phyloP scores from a whole-genome alignment of 1,140 invertebrate species.

The Trypoxylus dichotomus region DNA sequence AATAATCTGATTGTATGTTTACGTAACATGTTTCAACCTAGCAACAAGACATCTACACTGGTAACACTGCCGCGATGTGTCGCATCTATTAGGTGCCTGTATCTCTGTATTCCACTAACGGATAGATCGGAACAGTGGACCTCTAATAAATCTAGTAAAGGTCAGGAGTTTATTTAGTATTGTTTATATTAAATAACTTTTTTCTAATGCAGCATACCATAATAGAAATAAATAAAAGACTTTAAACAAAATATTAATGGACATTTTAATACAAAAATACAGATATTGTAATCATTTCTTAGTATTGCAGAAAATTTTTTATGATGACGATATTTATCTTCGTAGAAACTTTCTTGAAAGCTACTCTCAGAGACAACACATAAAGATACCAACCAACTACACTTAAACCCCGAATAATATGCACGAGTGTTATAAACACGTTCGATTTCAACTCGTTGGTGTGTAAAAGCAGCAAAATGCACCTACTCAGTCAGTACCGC shows the following conservation, averaged over 20 bases:
- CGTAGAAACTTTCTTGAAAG: constrained; percentile 1
- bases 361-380: background rate
- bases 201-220: too few relatives aligned
- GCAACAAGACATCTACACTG: too few relatives aligned
- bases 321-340: background rate
- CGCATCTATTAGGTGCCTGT: too few relatives aligned
- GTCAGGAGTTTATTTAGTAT: too few relatives aligned
- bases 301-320: background rate
- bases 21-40: too few relatives aligned
- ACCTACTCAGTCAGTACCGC: constrained; percentile 10
- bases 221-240: too few relatives aligned
- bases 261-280: background rate
- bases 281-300: background rate
- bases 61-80: too few relatives aligned
- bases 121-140: too few relatives aligned
- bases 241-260: background rate
- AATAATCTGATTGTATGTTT: too few relatives aligned
- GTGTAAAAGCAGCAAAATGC: constrained; percentile 12
- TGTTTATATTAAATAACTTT: too few relatives aligned
- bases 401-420: background rate
- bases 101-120: too few relatives aligned
- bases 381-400: background rate
- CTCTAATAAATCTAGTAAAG: too few relatives aligned
- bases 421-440: background rate
- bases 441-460: constrained; percentile 5